Evolutionary conservation across 2,888 invertebrate genomes (phyloP), one percentile per base, ranked within the genome.

Genomic region (Drosophila vallismaia): DNA sequence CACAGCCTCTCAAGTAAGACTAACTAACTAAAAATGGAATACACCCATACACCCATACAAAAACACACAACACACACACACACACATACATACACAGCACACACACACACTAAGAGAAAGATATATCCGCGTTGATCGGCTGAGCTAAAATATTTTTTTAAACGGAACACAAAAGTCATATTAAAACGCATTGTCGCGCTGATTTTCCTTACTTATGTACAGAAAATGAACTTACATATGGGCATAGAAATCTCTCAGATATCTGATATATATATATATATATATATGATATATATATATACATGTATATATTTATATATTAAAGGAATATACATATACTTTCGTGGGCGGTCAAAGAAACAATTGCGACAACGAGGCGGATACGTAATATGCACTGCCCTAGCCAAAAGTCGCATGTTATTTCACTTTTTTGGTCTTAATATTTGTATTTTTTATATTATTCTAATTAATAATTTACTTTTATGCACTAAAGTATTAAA

Each of bases 161-260:
- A 85, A 86, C 79, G 85, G 67, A 75, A 79, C 63, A 85, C 86
- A 85, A 85, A 85, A 84, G 85, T 80, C 85, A 63, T 70, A 85
- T 85, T 86, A 86, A 86, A 78, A 80, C 73, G 79, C 82, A 75
- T 85, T 85, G 84, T 85, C 68, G 75, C 75, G 69, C 70, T 85
- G 86, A 85, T 83, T 83, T 84, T 76, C 63, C 78, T 84, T 78
- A 78, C 64, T 79, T 77, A 75, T 74, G 51, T 73, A 73, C 54
- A 26, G 58, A 78, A 76, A 19, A 63, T 42, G 62, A 74, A 67
- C 67, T 64, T 56, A 75, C 66, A 74, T 55, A 66, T 66, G 60
- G 51, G 51, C 36, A 12, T 51, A 31, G 29, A 42, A 10, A 57
- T 24, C 12, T 33, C 29, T 7, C 40, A 19, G 19, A 19, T 12